Evolutionary conservation across 2,888 invertebrate species (phyloP).

Genomic region (Oasisia sp.): DNA sequence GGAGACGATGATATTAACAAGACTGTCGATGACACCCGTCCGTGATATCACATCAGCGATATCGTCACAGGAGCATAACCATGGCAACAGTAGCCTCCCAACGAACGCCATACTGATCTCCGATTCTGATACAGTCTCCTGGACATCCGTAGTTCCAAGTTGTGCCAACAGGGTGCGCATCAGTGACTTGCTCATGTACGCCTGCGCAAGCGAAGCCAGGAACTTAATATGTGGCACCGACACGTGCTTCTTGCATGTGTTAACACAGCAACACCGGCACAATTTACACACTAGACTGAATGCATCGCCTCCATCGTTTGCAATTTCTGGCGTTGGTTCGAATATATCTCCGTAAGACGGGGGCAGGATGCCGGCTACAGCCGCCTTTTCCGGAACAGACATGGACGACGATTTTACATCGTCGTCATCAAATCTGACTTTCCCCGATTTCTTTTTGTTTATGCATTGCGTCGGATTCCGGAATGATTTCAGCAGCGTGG

Average conservation of each 20-base stretch:
- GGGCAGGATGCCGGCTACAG: neutral
- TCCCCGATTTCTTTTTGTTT: neutral
- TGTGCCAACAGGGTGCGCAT: neutral
- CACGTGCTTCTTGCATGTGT: neutral
- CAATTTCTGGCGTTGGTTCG: neutral
- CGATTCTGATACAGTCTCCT: neutral
- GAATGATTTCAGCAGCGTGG: conserved; percentile 25
- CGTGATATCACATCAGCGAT: neutral
- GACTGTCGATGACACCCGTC: neutral
- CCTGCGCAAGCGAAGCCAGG: neutral
- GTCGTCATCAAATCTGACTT: neutral
- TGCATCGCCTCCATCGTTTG: neutral
- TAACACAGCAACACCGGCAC: neutral
- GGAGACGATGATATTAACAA: neutral
- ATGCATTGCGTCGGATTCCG: neutral
- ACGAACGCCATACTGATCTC: neutral
- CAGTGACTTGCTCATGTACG: neutral
- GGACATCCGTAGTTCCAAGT: neutral
- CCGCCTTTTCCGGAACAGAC: neutral
- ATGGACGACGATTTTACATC: neutral
- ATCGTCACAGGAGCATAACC: neutral
- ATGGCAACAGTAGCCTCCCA: neutral
- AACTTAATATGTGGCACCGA: neutral
- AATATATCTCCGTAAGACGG: neutral
- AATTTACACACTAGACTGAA: neutral